Conservation (phyloP, 2,113 vertebrate species). For the Pyrgilauda ruficollis region DNA sequence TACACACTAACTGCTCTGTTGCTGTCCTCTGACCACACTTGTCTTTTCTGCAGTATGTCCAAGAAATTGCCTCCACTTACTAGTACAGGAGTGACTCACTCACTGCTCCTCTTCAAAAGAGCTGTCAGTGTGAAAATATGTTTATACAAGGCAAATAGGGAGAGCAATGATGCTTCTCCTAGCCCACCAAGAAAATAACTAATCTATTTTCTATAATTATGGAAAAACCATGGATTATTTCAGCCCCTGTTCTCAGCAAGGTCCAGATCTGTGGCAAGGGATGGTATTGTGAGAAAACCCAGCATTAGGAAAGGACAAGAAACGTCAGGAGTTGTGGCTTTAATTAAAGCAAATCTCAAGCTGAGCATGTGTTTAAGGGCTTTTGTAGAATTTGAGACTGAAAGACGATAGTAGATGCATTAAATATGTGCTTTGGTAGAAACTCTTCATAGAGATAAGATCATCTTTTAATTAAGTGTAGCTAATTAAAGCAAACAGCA, state of each 20-base stretch:
- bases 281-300: background rate
- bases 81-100: background rate
- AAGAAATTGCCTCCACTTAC: background rate
- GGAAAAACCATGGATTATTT: background rate
- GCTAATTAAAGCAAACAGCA: conserved; percentile 7
- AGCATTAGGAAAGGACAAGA: background rate
- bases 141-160: background rate
- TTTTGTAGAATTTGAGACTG: background rate
- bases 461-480: background rate
- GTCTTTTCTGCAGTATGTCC: background rate
- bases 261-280: background rate
- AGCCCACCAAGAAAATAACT: background rate
- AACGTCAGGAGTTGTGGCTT: background rate
- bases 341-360: background rate
- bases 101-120: background rate
- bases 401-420: background rate
- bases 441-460: background rate
- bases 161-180: background rate
- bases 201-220: background rate
- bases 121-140: background rate
- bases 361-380: background rate
- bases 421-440: background rate
- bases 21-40: background rate
- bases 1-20: background rate
- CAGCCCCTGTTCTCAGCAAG: background rate